Evolutionary conservation across 2,888 invertebrate genomes (phyloP).

Genomic region (Drosophila tripunctata): DNA sequence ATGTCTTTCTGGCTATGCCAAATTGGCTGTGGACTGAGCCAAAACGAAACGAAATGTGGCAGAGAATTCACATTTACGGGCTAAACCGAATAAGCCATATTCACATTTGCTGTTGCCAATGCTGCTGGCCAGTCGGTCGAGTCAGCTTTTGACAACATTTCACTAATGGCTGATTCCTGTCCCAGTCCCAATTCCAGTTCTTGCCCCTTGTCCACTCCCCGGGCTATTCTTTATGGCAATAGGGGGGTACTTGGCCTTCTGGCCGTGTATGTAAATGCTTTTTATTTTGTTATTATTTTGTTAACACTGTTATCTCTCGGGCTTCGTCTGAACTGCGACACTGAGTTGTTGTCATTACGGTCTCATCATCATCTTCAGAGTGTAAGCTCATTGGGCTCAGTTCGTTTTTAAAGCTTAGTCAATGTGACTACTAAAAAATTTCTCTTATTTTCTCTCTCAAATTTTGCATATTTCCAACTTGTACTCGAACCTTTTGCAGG

Average conservation of each 20-base stretch:
- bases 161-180: slow-evolving; percentile 54
- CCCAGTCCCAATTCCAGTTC: neutral
- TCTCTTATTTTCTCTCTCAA: neutral
- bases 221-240: slow-evolving; percentile 9
- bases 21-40: slow-evolving; percentile 15
- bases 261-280: slow-evolving; percentile 62
- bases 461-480: slow-evolving; percentile 1
- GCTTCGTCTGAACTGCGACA: slow-evolving; percentile 46
- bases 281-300: slow-evolving; percentile 77
- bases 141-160: slow-evolving; percentile 59
- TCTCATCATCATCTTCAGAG: slow-evolving; percentile 37
- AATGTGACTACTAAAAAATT: neutral
- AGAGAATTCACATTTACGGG: slow-evolving; percentile 10
- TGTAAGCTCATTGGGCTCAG: slow-evolving; percentile 65
- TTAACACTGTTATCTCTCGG: slow-evolving; percentile 67
- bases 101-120: slow-evolving; percentile 23
- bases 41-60: slow-evolving; percentile 16
- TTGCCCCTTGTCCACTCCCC: slow-evolving; percentile 10
- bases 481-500: slow-evolving; percentile 1
- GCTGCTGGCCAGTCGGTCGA: slow-evolving; percentile 7
- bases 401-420: slow-evolving; percentile 64
- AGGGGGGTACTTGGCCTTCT: slow-evolving; percentile 3
- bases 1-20: slow-evolving; percentile 9
- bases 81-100: slow-evolving; percentile 48
- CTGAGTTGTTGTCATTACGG: slow-evolving; percentile 41